Evolutionary conservation across 1,140 invertebrate species (phyloP), one percentile per base, ranked within the genome.

Genomic region (Drosophila sechellia): DNA sequence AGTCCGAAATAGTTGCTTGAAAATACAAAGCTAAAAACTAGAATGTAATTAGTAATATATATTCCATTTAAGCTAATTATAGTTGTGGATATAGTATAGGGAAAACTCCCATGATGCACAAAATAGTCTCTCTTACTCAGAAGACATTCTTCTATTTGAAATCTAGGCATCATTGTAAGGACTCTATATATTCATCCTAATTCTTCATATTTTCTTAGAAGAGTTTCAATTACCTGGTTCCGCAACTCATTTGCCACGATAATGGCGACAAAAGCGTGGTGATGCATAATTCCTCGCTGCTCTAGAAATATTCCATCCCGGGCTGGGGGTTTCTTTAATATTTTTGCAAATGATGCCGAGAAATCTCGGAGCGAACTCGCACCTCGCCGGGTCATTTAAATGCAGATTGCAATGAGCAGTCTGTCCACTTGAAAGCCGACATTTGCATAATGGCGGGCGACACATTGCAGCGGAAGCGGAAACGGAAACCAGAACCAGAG

Each of bases 391-490:
- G 84, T 89, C 85, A 89, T 89, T 89, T 80, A 80, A 90, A 89
- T 89, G 84, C 84, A 89, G 84, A 89, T 87, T 87, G 84, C 83
- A 87, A 76, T 83, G 73, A 77, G 81, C 81, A 77, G 77, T 57
- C 49, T 60, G 74, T 76, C 71, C 72, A 76, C 70, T 74, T 64
- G 70, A 55, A 52, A 55, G 70, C 58, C 40, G 35, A 27, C 71
- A 87, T 87, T 89, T 89, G 84, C 83, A 87, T 89, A 89, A 83
- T 89, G 79, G 75, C 71, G 76, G 76, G 79, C 79, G 84, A 87
- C 83, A 87, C 83, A 86, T 86, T 86, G 83, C 83, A 87, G 48
- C 76, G 84, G 84, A 80, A 89, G 42, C 84, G 84, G 76, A 89
- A 84, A 89, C 84, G 84, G 76, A 89, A 84, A 89, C 84, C 77